Evolutionary conservation across 1,140 invertebrate species (phyloP), one percentile per base, ranked within the genome.

Genomic region (Leptopilina clavipes): DNA sequence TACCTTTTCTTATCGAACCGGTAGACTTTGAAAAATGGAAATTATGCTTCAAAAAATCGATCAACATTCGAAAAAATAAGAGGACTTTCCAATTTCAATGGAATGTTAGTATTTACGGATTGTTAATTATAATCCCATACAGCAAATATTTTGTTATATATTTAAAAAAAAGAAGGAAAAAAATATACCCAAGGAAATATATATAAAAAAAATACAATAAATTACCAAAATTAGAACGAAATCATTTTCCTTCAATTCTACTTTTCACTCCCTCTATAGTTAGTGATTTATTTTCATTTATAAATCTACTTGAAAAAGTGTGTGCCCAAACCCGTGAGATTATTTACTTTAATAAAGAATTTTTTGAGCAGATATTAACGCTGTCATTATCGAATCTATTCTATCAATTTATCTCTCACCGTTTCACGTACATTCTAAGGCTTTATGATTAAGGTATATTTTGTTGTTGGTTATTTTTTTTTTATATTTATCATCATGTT

Each of bases 371-470:
- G 56, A 65, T 52, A 52, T 52, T 52, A 52, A 65, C 22, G 22
- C 19, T 65, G 56, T 31, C 56, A 31, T 25, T 31, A 6, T 65
- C 22, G 56, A 65, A 31, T 31, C 31, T 78, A 43, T 71, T 74
- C 65, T 40, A 72, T 79, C 45, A 11, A 18, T 40, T n/a, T 44
- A 11, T 17, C 40, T 43, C 59, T 31, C 71, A 45, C 44, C 65
- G 71, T 77, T 31, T 79, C 77, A 76, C 70, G 18, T 77, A 59
- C 71, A 72, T 81, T 48, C 79, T 80, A 82, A 83, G 79, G 79
- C 79, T 81, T 80, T 52, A 77, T 81, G 79, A 80, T 77, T 77
- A 31, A 73, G 14, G 54, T 75, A 70, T 78, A 76, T 18, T 77
- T 79, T 76, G 11, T 73, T 74, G 37, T 0, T 75, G 74, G 37